Percentiles rank a stretch among this genome's conserved stretches.
Evolutionary conservation across 2,888 invertebrate species (phyloP).

Genomic region (Pogonocherus hispidulus): DNA sequence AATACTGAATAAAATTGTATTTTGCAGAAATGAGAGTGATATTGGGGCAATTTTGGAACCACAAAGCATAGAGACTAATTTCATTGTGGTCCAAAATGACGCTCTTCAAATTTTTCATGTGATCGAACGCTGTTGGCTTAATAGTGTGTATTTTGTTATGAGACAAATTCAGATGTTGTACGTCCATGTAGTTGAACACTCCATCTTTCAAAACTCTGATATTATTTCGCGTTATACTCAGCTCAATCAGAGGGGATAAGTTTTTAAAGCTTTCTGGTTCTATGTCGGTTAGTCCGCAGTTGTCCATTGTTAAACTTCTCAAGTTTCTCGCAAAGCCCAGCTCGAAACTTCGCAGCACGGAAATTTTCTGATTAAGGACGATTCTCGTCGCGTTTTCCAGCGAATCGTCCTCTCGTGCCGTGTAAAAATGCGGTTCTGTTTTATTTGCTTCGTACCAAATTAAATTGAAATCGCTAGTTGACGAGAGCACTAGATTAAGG

Average conservation of each 20-base stretch:
- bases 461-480: slow-evolving; percentile 48
- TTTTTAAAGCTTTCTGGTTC: slow-evolving; percentile 52
- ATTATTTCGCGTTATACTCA: slow-evolving; percentile 56
- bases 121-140: slow-evolving; percentile 55
- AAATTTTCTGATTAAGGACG: slow-evolving; percentile 54
- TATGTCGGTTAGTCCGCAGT: slow-evolving; percentile 55
- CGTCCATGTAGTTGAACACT: slow-evolving; percentile 54
- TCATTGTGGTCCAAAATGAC: slow-evolving; percentile 58
- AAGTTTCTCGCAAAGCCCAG: slow-evolving; percentile 54
- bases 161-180: slow-evolving; percentile 55
- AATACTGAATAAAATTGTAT: slow-evolving; percentile 57
- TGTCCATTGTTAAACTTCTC: slow-evolving; percentile 51
- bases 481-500: slow-evolving; percentile 28
- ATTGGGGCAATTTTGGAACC: slow-evolving; percentile 56
- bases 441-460: slow-evolving; percentile 51
- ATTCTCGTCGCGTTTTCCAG: slow-evolving; percentile 52
- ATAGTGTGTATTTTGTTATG: slow-evolving; percentile 55
- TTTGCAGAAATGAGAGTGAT: slow-evolving; percentile 52
- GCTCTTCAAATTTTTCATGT: slow-evolving; percentile 53
- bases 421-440: slow-evolving; percentile 48
- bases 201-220: slow-evolving; percentile 52
- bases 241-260: slow-evolving; percentile 48
- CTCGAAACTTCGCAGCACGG: slow-evolving; percentile 52
- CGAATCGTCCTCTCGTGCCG: slow-evolving; percentile 48
- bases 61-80: slow-evolving; percentile 51